phyloP scores from a whole-genome alignment of 92 coral and sea anemone species.

The Meandrina meandrites region DNA sequence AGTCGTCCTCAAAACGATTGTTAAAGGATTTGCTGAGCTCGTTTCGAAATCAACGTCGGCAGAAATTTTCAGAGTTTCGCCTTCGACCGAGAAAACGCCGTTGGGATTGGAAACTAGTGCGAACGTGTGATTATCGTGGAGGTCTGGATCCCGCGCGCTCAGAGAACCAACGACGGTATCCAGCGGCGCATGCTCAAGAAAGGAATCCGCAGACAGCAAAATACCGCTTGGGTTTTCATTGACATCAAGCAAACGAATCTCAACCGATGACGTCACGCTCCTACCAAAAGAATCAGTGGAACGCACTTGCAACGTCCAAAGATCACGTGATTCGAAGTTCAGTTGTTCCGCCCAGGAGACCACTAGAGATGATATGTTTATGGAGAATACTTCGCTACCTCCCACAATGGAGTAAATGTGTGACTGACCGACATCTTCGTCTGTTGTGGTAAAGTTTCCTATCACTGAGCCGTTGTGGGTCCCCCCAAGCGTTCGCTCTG shows the following conservation, averaged over 20 bases:
- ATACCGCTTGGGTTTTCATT: constrained; percentile 68
- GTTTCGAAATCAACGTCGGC: constrained; percentile 59
- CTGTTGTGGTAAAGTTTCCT: constrained; percentile 61
- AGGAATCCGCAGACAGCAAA: constrained; percentile 57
- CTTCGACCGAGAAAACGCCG: constrained; percentile 41
- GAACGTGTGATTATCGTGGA: constrained; percentile 67
- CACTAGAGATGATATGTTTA: constrained; percentile 49
- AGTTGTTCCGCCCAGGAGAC: constrained; percentile 53
- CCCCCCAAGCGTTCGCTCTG: constrained; percentile 17
- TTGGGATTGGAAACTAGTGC: constrained; percentile 45
- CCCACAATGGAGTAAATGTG: constrained; percentile 57
- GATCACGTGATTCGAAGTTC: constrained; percentile 59
- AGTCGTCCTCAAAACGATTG: constrained; percentile 35
- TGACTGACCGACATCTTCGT: constrained; percentile 60
- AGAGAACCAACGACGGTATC: constrained; percentile 63
- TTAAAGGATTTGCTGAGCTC: constrained; percentile 24
- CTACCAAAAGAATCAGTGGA: constrained; percentile 57
- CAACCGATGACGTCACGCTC: constrained; percentile 55
- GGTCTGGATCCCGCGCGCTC: constrained; percentile 74
- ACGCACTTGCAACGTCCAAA: constrained; percentile 50
- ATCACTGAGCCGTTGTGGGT: constrained; percentile 62
- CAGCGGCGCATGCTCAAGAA: constrained; percentile 65
- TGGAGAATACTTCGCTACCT: constrained; percentile 26
- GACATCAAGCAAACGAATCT: constrained; percentile 56
- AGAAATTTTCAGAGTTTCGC: constrained; percentile 44